Conservation (phyloP, 2,113 vertebrate genomes). For the Ploceus nigricollis region DNA sequence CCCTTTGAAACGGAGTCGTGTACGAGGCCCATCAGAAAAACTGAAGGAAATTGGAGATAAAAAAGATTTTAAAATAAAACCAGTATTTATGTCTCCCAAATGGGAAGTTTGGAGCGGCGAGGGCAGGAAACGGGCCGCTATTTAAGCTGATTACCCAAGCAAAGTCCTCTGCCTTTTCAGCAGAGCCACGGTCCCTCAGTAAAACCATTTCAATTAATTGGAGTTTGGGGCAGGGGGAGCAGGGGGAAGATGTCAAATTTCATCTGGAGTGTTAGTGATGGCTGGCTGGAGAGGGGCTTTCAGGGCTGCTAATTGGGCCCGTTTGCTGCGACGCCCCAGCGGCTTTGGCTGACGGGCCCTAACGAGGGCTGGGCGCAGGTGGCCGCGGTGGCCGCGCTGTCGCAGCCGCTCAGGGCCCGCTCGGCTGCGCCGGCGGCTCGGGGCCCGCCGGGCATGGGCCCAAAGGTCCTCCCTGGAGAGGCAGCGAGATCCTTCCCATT, state of each 20-base stretch:
- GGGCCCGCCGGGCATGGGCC: slow-evolving; percentile 42
- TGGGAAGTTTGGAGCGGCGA: slow-evolving; percentile 68
- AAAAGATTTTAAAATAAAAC: slow-evolving; percentile 9
- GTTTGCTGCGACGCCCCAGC: slow-evolving; percentile 69
- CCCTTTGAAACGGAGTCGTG: slow-evolving; percentile 5
- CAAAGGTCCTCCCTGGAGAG: not conserved
- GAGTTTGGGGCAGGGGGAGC: slow-evolving; percentile 59
- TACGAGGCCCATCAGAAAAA: not conserved
- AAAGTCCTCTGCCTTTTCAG: slow-evolving; percentile 76
- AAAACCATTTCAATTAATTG: slow-evolving; percentile 76
- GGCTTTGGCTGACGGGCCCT: not conserved
- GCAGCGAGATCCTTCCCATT: not conserved
- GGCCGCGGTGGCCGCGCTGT: slow-evolving; percentile 76
- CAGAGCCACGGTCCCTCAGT: slow-evolving; percentile 21
- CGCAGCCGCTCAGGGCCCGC: slow-evolving; percentile 78
- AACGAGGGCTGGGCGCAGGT: slow-evolving; percentile 65
- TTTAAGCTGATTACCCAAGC: slow-evolving; percentile 80
- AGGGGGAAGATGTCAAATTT: slow-evolving; percentile 74
- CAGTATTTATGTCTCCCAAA: slow-evolving; percentile 33
- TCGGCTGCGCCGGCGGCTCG: slow-evolving; percentile 80
- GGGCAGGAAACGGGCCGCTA: slow-evolving; percentile 77
- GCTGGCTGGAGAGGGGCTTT: slow-evolving; percentile 78
- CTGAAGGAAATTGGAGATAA: slow-evolving; percentile 20
- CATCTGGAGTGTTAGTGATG: slow-evolving; percentile 71
- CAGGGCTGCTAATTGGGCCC: slow-evolving; percentile 82